These are phyloP conservation scores for Fringilla coelebs DNA, from an alignment of 2,797 vertebrate genomes.

Conservation along the genomic window DNA sequence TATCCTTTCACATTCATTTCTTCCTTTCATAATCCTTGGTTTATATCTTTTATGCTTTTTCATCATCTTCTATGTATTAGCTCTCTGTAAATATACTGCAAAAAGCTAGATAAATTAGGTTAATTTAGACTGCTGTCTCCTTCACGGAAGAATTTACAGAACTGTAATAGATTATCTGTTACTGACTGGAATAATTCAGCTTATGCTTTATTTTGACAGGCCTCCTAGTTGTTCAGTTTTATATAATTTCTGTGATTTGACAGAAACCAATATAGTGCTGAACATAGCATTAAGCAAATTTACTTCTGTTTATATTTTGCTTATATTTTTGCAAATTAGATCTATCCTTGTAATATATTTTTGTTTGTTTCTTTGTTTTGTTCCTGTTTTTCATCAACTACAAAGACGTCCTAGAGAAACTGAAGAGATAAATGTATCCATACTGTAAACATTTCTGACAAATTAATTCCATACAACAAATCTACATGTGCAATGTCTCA, in stretches of 20 bases:
- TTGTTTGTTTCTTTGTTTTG: background rate
- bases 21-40: background rate
- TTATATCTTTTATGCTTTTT: background rate
- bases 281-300: background rate
- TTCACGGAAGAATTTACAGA: background rate
- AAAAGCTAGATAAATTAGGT: background rate
- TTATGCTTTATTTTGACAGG: background rate
- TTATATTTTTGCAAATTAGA: background rate
- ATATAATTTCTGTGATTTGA: background rate
- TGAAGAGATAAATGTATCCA: background rate
- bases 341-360: background rate
- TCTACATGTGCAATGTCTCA: background rate
- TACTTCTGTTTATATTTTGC: background rate
- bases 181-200: background rate
- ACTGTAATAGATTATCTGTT: background rate
- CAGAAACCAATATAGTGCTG: background rate
- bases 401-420: background rate
- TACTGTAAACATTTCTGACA: background rate
- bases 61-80: background rate
- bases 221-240: background rate
- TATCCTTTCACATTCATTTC: background rate
- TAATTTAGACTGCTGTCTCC: background rate
- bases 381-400: background rate
- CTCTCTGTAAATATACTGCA: background rate
- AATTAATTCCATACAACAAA: background rate